Evolutionary conservation across 2,888 invertebrate species (phyloP).

Genomic region (Drosophila melanocephala): DNA sequence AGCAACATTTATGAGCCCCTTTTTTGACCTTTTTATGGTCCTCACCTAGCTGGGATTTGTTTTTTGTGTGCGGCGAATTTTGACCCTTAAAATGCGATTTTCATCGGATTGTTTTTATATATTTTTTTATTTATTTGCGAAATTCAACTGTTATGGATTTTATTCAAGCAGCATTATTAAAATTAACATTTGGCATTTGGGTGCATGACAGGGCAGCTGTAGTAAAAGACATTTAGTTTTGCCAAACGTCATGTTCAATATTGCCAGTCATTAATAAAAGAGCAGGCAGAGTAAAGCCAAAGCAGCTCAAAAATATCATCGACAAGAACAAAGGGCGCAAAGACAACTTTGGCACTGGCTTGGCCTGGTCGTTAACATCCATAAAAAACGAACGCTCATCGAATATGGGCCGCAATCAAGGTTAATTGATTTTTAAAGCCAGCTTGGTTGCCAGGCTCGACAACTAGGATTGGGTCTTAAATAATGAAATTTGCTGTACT

Average conservation of each 20-base stretch:
- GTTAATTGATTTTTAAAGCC: conserved; percentile 83
- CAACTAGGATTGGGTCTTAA: conserved; percentile 48
- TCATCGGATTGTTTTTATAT: conserved; percentile 54
- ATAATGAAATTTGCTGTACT: conserved; percentile 66
- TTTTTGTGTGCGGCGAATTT: conserved; percentile 40
- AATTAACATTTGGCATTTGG: conserved; percentile 70
- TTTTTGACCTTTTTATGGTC: conserved; percentile 39
- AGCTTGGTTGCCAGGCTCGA: conserved; percentile 28
- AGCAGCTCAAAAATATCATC: conserved; percentile 2
- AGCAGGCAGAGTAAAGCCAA: conserved; percentile 28
- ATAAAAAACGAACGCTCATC: conserved; percentile 30
- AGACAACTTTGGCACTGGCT: conserved; percentile 32
- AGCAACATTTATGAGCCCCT: conserved; percentile 34
- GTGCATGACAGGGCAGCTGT: conserved; percentile 38
- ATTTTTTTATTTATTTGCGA: neutral
- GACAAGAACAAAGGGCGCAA: conserved; percentile 57
- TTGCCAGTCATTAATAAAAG: conserved; percentile 73
- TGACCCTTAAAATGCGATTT: conserved; percentile 79
- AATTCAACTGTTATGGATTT: conserved; percentile 65
- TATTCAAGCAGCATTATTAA: conserved; percentile 60
- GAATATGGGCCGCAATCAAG: conserved; percentile 77
- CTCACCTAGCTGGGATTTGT: conserved; percentile 62
- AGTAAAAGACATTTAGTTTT: conserved; percentile 47
- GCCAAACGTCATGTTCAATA: conserved; percentile 74
- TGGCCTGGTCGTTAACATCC: conserved; percentile 15